Evolutionary conservation across 2,888 invertebrate genomes (phyloP), one percentile per base, ranked within the genome.

Genomic region (Macropis europaea): DNA sequence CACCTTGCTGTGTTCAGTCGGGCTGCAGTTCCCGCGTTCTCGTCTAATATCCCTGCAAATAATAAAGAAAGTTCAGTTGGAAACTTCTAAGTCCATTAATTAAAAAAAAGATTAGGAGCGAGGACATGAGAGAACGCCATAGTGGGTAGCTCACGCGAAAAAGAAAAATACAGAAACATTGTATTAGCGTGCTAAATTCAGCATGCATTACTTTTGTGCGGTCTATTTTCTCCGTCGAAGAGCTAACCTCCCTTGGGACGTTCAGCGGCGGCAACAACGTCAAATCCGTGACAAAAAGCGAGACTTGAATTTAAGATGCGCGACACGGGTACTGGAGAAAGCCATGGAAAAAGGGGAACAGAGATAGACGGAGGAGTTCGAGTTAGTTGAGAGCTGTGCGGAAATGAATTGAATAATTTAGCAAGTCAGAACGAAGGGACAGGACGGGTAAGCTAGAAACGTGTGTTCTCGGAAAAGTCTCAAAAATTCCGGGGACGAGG

Each of bases 331-430:
- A n/a, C 17, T 19, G 26, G 30, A 17, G 1, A 7, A 13, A 36
- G 13, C 19, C n/a, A 11, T 5, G 66, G 15, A 2, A 22, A 48
- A 42, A 40, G 48, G 9, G 19, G 13, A 32, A 7, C 19, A 5
- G 34, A 43, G 54, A 26, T 38, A 11, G 60, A 38, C 22, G 19
- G 47, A 26, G 62, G 34, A 50, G 59, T 69, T 74, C 54, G 66
- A 72, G 73, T 74, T 79, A 73, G 77, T 74, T 63, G 76, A 70
- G 48, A 48, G 60, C 56, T 42, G 53, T 66, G 62, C 45, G 70
- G 76, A 76, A 81, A 84, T 78, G 82, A 84, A 83, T 84, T 82
- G 80, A 84, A 84, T 84, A 84, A 83, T 84, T 84, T 80, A 82
- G 56, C 63, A 50, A 57, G 72, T 38, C 52, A 36, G 72, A 63